Evolutionary conservation across 2,888 invertebrate species (phyloP).

Genomic region (Operophtera brumata): DNA sequence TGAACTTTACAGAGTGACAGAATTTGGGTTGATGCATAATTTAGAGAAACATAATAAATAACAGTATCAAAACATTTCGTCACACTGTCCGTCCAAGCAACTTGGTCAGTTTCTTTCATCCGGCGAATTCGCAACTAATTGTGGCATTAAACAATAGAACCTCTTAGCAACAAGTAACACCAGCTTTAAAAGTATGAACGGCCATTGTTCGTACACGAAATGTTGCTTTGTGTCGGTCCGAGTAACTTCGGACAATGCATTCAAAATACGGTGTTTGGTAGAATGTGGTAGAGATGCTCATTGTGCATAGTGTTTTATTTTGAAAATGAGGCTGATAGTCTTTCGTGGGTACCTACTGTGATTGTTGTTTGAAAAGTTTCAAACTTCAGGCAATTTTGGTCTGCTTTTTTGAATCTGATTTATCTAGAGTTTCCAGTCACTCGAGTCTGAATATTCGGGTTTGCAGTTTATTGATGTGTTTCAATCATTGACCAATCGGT

Average conservation of each 20-base stretch:
- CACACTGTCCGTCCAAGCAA: slow-evolving; percentile 44
- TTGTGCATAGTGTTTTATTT: slow-evolving; percentile 6
- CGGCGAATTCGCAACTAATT: slow-evolving; percentile 72
- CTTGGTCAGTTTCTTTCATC: slow-evolving; percentile 78
- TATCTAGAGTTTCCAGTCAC: too few relatives aligned
- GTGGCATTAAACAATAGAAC: slow-evolving; percentile 79
- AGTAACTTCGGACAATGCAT: slow-evolving; percentile 25
- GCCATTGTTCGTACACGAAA: slow-evolving; percentile 43
- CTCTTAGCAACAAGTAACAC: slow-evolving; percentile 62
- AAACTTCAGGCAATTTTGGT: too few relatives aligned
- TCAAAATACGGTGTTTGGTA: slow-evolving; percentile 24
- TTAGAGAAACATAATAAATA: too few relatives aligned
- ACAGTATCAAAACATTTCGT: slow-evolving; percentile 44
- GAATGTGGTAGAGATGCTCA: slow-evolving; percentile 7
- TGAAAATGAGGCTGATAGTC: too few relatives aligned
- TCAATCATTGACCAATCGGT: too few relatives aligned
- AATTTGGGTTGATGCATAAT: too few relatives aligned
- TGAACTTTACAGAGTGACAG: too few relatives aligned
- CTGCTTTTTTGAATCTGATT: too few relatives aligned
- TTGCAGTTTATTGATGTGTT: too few relatives aligned
- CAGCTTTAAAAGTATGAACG: slow-evolving; percentile 40
- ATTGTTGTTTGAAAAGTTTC: neutral
- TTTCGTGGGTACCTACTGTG: too few relatives aligned
- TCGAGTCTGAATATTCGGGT: too few relatives aligned
- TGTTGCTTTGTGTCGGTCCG: slow-evolving; percentile 24